phyloP scores from a whole-genome alignment of 2,797 vertebrate species.

The Gallinago solitaria region DNA sequence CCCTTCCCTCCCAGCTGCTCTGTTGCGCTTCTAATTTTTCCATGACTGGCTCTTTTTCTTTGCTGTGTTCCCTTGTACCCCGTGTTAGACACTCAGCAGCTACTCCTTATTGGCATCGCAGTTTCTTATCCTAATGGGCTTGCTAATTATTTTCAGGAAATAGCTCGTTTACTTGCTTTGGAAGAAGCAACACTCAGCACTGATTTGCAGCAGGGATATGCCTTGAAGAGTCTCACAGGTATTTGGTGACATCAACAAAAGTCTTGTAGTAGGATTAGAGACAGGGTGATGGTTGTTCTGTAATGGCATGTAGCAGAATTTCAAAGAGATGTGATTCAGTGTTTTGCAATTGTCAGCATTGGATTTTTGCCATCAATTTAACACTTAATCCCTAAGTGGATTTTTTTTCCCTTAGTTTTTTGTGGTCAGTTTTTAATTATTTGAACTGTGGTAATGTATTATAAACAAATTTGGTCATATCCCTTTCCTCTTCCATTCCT shows the following conservation, averaged over 20 bases:
- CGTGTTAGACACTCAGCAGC: neutral
- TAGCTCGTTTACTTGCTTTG: constrained; percentile 92
- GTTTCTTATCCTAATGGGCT: neutral
- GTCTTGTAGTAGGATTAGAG: neutral
- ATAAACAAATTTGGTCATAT: neutral
- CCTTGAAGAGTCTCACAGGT: constrained; percentile 98
- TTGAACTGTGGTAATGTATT: neutral
- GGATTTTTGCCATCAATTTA: neutral
- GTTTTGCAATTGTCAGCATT: neutral
- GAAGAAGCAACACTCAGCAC: constrained; percentile 98
- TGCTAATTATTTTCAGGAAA: constrained; percentile 83
- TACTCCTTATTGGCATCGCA: neutral
- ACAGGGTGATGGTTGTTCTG: neutral
- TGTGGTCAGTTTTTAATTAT: neutral
- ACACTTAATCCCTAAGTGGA: neutral
- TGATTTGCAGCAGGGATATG: constrained; percentile 97
- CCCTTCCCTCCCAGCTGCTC: neutral
- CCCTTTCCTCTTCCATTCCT: neutral
- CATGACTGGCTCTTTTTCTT: neutral
- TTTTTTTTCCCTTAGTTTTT: neutral
- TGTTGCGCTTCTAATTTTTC: neutral
- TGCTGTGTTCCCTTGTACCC: neutral
- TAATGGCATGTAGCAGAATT: neutral
- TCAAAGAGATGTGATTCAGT: neutral
- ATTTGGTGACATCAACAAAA: neutral